Percentiles rank a stretch among this genome's conserved stretches.
Evolutionary conservation across 2,888 invertebrate genomes (phyloP).

Genomic region (Parnassius glacialis): DNA sequence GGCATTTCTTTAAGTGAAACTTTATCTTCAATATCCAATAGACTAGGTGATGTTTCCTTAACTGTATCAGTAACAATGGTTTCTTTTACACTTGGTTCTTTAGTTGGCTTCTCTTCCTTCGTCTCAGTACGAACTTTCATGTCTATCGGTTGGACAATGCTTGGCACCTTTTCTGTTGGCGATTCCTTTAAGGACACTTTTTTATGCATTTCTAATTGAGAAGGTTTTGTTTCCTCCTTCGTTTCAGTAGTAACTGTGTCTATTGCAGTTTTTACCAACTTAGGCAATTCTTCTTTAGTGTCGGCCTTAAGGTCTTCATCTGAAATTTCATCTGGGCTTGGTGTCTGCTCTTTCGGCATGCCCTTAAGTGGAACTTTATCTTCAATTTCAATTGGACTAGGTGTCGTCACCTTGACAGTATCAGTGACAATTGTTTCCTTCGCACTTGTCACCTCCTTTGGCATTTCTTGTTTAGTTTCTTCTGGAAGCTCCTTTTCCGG

Average conservation of each 20-base stretch:
- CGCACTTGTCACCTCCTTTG: neutral
- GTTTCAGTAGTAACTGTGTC: neutral
- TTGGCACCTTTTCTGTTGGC: slow-evolving; percentile 14
- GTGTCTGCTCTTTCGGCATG: neutral
- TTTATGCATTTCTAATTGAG: slow-evolving; percentile 8
- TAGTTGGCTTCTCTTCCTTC: slow-evolving; percentile 1
- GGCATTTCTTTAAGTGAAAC: neutral
- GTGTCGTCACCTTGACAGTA: accelerated
- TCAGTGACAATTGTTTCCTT: too few relatives aligned
- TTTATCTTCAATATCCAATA: neutral
- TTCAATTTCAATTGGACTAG: neutral
- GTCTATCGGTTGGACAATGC: neutral
- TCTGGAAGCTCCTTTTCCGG: slow-evolving; percentile 8
- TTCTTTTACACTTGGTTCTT: neutral
- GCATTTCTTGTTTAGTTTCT: neutral
- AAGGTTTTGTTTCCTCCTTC: too few relatives aligned
- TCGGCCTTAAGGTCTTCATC: neutral
- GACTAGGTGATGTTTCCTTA: neutral
- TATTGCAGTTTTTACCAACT: neutral
- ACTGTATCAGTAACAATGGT: neutral
- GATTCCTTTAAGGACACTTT: slow-evolving; percentile 19
- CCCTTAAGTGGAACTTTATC: slow-evolving; percentile 19
- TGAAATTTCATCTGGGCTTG: too few relatives aligned
- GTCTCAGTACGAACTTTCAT: neutral
- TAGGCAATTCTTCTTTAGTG: slow-evolving; percentile 12